Evolutionary conservation across 2,113 vertebrate species (phyloP).

Genomic region (Cygnus buccinator): DNA sequence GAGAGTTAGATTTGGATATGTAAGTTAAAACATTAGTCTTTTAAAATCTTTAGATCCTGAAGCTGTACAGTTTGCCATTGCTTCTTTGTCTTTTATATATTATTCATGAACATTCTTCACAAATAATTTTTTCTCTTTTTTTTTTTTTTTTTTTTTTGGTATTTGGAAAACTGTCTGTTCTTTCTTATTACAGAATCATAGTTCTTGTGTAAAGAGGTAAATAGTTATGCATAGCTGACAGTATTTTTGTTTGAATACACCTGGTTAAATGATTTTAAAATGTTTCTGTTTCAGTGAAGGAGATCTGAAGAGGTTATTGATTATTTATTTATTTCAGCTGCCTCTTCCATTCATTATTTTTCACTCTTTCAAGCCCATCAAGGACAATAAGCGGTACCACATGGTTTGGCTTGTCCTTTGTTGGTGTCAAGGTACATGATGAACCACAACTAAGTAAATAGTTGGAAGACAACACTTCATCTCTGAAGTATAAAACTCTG

Average conservation of each 20-base stretch:
- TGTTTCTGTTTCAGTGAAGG: neutral
- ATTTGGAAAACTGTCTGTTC: neutral
- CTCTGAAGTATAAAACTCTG: neutral
- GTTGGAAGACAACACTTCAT: neutral
- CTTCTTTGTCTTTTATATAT: neutral
- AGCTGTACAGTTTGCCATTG: neutral
- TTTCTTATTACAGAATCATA: neutral
- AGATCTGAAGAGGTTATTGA: neutral
- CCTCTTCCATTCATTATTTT: neutral
- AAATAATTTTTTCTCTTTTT: neutral
- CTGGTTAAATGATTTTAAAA: neutral
- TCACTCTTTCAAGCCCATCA: neutral
- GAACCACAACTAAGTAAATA: slow-evolving; percentile 2
- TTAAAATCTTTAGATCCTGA: neutral
- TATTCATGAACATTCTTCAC: neutral
- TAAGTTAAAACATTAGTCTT: neutral
- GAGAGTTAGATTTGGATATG: neutral
- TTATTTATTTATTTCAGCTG: neutral
- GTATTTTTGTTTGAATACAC: neutral
- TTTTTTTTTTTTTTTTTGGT: neutral
- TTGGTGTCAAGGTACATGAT: neutral
- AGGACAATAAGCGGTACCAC: neutral
- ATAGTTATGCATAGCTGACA: neutral
- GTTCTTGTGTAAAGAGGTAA: neutral
- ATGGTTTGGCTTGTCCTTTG: slow-evolving; percentile 4